Evolutionary conservation across 1,140 invertebrate genomes (phyloP).

Genomic region (Cepaea nemoralis): DNA sequence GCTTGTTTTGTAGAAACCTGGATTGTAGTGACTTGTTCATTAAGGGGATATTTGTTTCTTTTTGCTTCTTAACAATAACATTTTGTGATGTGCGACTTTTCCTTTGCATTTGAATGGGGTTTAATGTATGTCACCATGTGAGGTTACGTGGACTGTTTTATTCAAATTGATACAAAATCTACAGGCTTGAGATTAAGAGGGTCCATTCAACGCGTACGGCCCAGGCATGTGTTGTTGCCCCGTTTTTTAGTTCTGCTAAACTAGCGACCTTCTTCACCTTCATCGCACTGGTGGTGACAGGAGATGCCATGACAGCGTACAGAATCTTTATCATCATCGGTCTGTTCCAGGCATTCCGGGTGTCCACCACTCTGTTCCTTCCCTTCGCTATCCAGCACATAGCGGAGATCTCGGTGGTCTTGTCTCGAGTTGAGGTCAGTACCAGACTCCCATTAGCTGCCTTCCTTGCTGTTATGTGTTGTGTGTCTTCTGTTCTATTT

Average conservation of each 20-base stretch:
- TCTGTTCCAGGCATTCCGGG: constrained; percentile 56
- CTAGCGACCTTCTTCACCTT: constrained; percentile 65
- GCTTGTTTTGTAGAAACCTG: too few species aligned
- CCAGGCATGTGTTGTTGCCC: constrained; percentile 57
- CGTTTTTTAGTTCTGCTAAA: constrained; percentile 64
- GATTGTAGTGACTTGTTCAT: too few species aligned
- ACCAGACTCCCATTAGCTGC: background rate
- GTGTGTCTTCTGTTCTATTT: too few species aligned
- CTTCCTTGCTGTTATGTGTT: too few species aligned
- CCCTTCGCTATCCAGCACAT: constrained; percentile 55
- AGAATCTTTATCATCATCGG: constrained; percentile 60
- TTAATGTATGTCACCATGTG: too few species aligned
- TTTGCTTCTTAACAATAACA: too few species aligned
- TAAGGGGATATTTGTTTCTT: too few species aligned
- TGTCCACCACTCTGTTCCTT: constrained; percentile 59
- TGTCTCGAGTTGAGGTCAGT: constrained; percentile 41
- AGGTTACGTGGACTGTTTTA: too few species aligned
- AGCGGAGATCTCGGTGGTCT: constrained; percentile 55
- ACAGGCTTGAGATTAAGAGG: constrained; percentile 58
- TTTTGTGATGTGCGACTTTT: too few species aligned
- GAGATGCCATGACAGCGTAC: constrained; percentile 53
- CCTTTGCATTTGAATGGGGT: too few species aligned
- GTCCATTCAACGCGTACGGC: constrained; percentile 51
- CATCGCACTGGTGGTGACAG: constrained; percentile 52
- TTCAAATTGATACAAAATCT: constrained; percentile 22